Evolutionary conservation across 37 sponge, comb jelly and placozoan genomes (phyloP).

Genomic region (Oopsacas minuta): DNA sequence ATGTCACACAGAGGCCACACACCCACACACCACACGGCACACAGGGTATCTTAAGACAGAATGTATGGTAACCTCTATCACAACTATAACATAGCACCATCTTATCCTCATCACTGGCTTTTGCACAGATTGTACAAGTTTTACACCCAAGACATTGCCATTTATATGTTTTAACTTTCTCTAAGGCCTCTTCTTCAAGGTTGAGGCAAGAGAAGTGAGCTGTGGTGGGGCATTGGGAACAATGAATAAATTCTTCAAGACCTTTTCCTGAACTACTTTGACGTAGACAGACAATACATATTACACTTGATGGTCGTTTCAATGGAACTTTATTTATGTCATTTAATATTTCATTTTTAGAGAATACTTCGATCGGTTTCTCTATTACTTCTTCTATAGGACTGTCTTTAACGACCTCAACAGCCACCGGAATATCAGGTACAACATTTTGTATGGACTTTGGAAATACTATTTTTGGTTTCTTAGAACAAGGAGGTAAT

Average conservation of each 20-base stretch:
- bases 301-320: constrained; percentile 12
- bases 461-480: neutral
- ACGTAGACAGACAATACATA: constrained; percentile 5
- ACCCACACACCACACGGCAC: constrained; percentile 55
- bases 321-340: neutral
- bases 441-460: neutral
- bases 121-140: constrained; percentile 52
- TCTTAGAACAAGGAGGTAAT: neutral
- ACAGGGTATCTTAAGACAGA: constrained; percentile 51
- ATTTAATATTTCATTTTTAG: neutral
- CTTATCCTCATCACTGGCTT: constrained; percentile 53
- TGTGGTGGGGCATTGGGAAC: constrained; percentile 14
- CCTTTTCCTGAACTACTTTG: neutral
- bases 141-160: constrained; percentile 90
- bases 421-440: neutral
- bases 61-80: constrained; percentile 92
- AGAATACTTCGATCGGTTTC: neutral
- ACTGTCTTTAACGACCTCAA: neutral
- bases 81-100: constrained; percentile 86
- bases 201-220: constrained; percentile 54
- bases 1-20: neutral
- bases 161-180: constrained; percentile 31
- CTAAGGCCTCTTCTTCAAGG: constrained; percentile 24
- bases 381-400: neutral
- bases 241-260: neutral